A percentile compares a stretch with the other conserved stretches of the same genome.
phyloP scores from a whole-genome alignment of 2,888 invertebrate species.

The Trisateles emortualis region DNA sequence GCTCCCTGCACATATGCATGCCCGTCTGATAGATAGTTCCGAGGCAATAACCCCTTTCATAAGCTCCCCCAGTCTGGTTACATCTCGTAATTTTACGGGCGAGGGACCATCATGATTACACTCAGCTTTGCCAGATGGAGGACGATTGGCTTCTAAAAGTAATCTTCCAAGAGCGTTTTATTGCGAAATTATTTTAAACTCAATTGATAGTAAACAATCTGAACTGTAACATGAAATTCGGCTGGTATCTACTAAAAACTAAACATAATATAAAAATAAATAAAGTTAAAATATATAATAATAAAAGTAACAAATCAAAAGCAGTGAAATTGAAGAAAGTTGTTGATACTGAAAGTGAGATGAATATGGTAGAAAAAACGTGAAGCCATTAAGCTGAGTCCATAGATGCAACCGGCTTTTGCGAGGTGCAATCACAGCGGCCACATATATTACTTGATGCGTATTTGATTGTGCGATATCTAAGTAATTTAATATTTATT shows the following conservation, averaged over 20 bases:
- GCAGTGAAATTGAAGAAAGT: conserved; percentile 53
- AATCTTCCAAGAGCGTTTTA: conserved; percentile 35
- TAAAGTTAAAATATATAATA: conserved; percentile 1
- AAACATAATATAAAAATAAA: conserved; percentile 1
- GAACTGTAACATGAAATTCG: not conserved
- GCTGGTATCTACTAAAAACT: not conserved
- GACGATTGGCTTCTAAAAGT: conserved; percentile 37
- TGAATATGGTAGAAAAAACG: conserved; percentile 49
- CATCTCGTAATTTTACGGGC: conserved; percentile 82
- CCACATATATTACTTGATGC: conserved; percentile 45
- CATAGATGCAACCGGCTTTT: conserved; percentile 42
- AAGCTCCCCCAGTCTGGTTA: conserved; percentile 76
- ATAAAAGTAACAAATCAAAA: conserved; percentile 17
- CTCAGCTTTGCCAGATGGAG: conserved; percentile 59
- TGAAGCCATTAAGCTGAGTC: conserved; percentile 50
- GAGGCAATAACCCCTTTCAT: conserved; percentile 84
- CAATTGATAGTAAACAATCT: too few species aligned
- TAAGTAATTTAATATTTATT: not conserved
- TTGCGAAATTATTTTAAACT: conserved; percentile 45
- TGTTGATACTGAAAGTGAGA: conserved; percentile 56
- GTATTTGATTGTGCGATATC: conserved; percentile 51
- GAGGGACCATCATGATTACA: conserved; percentile 75
- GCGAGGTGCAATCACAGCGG: conserved; percentile 36
- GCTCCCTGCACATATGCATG: conserved; percentile 79
- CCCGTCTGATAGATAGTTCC: conserved; percentile 72